Evolutionary conservation across 2,113 vertebrate genomes (phyloP).

Genomic region (Pseudonaja textilis): DNA sequence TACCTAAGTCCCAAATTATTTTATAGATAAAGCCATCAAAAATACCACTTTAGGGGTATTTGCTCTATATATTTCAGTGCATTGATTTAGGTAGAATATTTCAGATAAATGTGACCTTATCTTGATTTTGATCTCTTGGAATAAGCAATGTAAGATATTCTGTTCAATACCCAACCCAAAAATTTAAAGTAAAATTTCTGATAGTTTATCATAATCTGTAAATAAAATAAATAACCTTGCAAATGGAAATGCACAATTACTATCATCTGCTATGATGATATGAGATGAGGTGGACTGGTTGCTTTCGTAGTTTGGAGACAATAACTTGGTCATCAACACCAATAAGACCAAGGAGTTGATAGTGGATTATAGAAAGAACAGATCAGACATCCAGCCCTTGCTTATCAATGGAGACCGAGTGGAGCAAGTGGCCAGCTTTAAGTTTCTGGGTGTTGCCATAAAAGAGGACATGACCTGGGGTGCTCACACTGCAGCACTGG

Average conservation of each 20-base stretch:
- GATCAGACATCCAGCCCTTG: too few relatives aligned
- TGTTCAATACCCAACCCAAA: background rate
- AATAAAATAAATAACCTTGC: background rate
- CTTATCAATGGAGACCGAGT: too few relatives aligned
- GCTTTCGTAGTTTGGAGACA: too few relatives aligned
- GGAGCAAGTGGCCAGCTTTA: too few relatives aligned
- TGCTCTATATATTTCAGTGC: background rate
- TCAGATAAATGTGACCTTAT: background rate
- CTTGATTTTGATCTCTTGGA: background rate
- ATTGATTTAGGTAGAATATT: background rate
- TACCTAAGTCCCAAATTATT: background rate
- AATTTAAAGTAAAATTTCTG: background rate
- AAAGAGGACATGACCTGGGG: too few relatives aligned
- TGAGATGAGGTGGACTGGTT: too few relatives aligned
- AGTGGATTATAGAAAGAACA: too few relatives aligned
- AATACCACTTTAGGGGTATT: background rate
- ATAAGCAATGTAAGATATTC: background rate
- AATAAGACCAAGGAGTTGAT: too few relatives aligned
- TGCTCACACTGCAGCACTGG: too few relatives aligned
- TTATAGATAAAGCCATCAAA: background rate
- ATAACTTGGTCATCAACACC: too few relatives aligned
- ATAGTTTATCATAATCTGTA: background rate
- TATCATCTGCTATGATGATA: background rate
- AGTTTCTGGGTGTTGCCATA: too few relatives aligned
- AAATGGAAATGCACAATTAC: background rate